Conservation (phyloP, 2,888 invertebrate species). For the Abscondita cerata region DNA sequence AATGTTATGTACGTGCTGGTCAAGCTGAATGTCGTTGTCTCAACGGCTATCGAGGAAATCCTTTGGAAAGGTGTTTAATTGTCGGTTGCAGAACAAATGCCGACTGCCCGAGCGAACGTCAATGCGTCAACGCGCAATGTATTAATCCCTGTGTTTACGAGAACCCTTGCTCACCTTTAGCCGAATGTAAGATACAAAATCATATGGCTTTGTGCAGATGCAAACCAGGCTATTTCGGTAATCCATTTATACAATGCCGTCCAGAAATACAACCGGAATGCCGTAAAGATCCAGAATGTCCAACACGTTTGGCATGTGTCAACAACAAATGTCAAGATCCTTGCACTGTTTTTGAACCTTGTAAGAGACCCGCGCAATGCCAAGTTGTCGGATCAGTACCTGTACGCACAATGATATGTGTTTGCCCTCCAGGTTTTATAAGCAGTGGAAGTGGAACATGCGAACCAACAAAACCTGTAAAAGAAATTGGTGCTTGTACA, state of each 20-base stretch:
- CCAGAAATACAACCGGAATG: conserved; percentile 79
- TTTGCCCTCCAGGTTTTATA: conserved; percentile 87
- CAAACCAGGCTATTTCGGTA: conserved; percentile 75
- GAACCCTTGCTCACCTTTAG: conserved; percentile 77
- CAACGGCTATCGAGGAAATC: conserved; percentile 82
- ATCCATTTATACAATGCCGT: conserved; percentile 82
- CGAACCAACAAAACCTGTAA: conserved; percentile 69
- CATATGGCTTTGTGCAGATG: conserved; percentile 89
- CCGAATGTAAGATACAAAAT: conserved; percentile 81
- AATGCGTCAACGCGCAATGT: conserved; percentile 86
- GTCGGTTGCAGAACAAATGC: conserved; percentile 87
- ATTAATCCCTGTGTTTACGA: conserved; percentile 82
- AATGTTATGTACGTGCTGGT: conserved; percentile 78
- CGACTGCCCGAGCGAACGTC: conserved; percentile 85
- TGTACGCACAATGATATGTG: conserved; percentile 87
- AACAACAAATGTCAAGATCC: conserved; percentile 84
- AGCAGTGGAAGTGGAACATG: conserved; percentile 84
- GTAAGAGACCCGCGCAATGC: conserved; percentile 80
- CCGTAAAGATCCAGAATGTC: conserved; percentile 82
- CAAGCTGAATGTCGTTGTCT: conserved; percentile 80
- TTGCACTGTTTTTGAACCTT: conserved; percentile 79
- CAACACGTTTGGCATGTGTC: conserved; percentile 79
- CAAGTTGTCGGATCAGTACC: conserved; percentile 82
- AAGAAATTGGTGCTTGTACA: conserved; percentile 72
- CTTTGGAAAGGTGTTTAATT: conserved; percentile 74